Conservation (phyloP, 1,140 invertebrate species). For the Drosophila takahashii region DNA sequence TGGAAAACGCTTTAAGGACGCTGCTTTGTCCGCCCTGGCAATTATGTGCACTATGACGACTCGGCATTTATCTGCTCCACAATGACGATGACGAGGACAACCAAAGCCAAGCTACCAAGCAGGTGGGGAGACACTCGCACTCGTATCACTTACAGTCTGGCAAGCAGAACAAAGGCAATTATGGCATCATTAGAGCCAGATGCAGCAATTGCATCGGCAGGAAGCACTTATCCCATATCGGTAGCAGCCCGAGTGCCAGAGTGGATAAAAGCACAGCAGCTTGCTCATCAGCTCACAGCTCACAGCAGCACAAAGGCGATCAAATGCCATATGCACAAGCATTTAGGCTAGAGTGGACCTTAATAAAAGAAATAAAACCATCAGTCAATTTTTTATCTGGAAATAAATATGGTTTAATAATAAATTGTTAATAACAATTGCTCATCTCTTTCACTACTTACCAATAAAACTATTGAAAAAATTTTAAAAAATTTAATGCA, state of each 20-base stretch:
- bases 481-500: no score
- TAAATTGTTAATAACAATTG: no score
- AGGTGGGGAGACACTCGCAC: constrained; percentile 19
- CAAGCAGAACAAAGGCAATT: constrained; percentile 70
- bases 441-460: no score
- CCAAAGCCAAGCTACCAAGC: constrained; percentile 22
- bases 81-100: constrained; percentile 53
- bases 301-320: background rate
- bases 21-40: constrained; percentile 50
- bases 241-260: constrained; percentile 33
- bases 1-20: constrained; percentile 43
- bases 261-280: constrained; percentile 54
- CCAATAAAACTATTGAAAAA: no score
- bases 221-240: constrained; percentile 58
- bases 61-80: constrained; percentile 61
- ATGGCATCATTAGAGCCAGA: constrained; percentile 65
- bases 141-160: constrained; percentile 67
- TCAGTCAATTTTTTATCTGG: no score
- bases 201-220: constrained; percentile 54
- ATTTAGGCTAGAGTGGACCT: constrained; percentile 1
- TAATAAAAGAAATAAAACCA: background rate
- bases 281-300: background rate
- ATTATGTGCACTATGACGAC: constrained; percentile 69
- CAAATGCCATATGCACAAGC: constrained; percentile 3
- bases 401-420: no score